Evolutionary conservation across 2,797 vertebrate genomes (phyloP).

Genomic region (Enteromius fasciolatus): DNA sequence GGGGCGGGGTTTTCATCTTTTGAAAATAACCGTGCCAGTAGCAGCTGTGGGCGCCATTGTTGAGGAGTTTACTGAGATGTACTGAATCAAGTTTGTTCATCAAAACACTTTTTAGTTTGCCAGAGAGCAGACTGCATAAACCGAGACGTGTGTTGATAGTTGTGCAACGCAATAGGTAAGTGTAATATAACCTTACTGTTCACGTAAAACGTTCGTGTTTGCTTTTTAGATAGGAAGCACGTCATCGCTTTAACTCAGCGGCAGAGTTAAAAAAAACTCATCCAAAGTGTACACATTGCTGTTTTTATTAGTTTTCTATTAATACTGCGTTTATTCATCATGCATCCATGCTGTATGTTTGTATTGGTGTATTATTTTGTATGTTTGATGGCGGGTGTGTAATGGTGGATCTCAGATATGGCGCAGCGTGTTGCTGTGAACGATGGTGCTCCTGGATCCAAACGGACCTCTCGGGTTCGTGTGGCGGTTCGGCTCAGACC

Average conservation of each 20-base stretch:
- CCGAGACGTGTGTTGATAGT: not conserved
- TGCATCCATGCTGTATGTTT: not conserved
- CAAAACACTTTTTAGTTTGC: not conserved
- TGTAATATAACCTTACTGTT: not conserved
- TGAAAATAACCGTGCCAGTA: constrained; percentile 29
- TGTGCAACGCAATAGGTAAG: not conserved
- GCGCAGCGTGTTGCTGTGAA: constrained; percentile 70
- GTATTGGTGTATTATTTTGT: not conserved
- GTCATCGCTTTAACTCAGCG: not conserved
- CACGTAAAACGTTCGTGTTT: not conserved
- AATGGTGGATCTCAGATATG: constrained; percentile 63
- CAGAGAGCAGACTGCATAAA: no score
- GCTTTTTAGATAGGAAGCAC: not conserved
- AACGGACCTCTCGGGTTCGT: constrained; percentile 78
- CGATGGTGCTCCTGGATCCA: constrained; percentile 64
- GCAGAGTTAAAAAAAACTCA: no score
- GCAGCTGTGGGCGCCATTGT: constrained; percentile 13
- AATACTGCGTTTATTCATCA: not conserved
- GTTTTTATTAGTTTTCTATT: not conserved
- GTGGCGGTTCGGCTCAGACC: constrained; percentile 89
- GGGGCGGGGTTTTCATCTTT: constrained; percentile 10
- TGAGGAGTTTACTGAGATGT: not conserved
- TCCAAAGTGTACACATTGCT: no score
- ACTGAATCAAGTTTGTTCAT: not conserved
- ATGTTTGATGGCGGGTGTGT: not conserved